These are phyloP conservation scores for Lepetodrilus schrolli DNA, from an alignment of 2,888 invertebrate genomes.

Conservation along the genomic window DNA sequence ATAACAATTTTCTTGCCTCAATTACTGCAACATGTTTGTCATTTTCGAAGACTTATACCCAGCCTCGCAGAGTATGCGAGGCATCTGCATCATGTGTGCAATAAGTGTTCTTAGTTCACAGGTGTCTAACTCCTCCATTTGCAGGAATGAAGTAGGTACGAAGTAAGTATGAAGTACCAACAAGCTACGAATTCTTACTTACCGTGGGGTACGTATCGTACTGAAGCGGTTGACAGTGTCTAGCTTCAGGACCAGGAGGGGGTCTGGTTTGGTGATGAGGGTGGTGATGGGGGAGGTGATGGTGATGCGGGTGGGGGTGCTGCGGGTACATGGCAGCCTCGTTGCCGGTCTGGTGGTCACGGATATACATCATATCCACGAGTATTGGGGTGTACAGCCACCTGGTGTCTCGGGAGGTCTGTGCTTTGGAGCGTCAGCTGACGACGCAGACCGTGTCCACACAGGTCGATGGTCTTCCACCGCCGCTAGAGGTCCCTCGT, in stretches of 20 bases:
- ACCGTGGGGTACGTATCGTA: constrained; percentile 11
- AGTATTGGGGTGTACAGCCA: not conserved
- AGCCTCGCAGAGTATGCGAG: too few species aligned
- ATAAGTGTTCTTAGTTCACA: too few species aligned
- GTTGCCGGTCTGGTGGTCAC: not conserved
- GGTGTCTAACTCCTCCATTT: too few species aligned
- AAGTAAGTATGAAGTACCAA: too few species aligned
- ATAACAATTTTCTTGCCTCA: too few species aligned
- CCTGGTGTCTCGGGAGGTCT: not conserved
- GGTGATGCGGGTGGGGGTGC: not conserved
- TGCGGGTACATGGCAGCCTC: not conserved
- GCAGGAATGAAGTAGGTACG: too few species aligned
- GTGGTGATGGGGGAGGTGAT: not conserved
- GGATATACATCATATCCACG: constrained; percentile 12
- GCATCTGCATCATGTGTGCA: too few species aligned
- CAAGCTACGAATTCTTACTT: too few species aligned
- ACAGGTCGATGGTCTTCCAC: not conserved
- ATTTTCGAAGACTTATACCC: too few species aligned
- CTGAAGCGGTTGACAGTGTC: constrained; percentile 3
- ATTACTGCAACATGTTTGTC: too few species aligned
- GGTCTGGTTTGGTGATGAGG: not conserved
- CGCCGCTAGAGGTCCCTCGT: too few species aligned
- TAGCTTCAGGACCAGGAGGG: not conserved
- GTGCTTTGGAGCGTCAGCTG: not conserved
- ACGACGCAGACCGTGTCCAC: not conserved